Conservation (phyloP, 2,113 vertebrate genomes). For the Periophthalmodon schlosseri region DNA sequence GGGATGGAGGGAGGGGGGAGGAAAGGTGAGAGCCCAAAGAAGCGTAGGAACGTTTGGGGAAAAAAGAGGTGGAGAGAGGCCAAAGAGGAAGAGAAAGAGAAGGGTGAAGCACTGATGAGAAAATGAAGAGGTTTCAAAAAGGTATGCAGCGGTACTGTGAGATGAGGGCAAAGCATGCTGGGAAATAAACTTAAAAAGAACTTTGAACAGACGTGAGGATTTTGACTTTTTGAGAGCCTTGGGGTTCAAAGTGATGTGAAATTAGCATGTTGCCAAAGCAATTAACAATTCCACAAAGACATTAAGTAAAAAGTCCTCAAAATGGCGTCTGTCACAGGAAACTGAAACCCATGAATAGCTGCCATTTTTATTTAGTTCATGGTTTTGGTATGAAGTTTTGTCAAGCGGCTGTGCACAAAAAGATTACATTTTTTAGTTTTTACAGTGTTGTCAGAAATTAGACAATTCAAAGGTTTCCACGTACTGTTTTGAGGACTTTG, state of each 20-base stretch:
- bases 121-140: constrained; percentile 3
- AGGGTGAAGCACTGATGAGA: constrained; percentile 17
- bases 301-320: no score
- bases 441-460: no score
- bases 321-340: no score
- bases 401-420: no score
- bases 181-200: background rate
- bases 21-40: constrained; percentile 52
- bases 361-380: background rate
- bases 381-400: background rate
- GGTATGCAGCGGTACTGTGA: constrained; percentile 11
- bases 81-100: constrained; percentile 15
- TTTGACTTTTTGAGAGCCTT: background rate
- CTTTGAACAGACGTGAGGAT: constrained; percentile 1
- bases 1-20: constrained; percentile 34
- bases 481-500: no score
- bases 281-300: no score
- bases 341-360: no score
- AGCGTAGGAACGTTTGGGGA: constrained; percentile 50
- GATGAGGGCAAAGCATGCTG: constrained; percentile 27
- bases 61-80: constrained; percentile 23
- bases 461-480: no score
- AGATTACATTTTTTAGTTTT: no score
- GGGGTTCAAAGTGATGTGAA: no score
- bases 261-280: no score